These are phyloP conservation scores for Stigmatopora argus DNA, from an alignment of 2,113 vertebrate species.

Conservation along the genomic window DNA sequence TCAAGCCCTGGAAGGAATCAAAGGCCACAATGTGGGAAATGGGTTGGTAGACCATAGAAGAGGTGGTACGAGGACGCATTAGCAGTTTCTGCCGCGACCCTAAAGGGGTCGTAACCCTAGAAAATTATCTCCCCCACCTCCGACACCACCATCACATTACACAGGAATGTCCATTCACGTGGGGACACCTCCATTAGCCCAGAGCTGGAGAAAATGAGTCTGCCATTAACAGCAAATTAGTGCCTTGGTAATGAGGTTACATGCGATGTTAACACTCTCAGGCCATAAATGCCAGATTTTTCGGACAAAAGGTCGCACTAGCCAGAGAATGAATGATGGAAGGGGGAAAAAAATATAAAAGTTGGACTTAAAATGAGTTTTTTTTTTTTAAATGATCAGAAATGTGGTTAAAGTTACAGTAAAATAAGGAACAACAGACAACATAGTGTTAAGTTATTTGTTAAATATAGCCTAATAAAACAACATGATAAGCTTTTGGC, in stretches of 20 bases:
- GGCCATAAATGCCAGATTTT: constrained; percentile 36
- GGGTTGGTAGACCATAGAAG: constrained; percentile 34
- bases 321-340: too few relatives aligned
- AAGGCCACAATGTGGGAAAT: constrained; percentile 86
- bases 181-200: constrained; percentile 58
- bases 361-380: too few relatives aligned
- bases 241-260: constrained; percentile 69
- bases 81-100: constrained; percentile 51
- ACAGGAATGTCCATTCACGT: constrained; percentile 71
- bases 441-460: too few relatives aligned
- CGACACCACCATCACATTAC: constrained; percentile 58
- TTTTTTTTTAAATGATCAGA: too few relatives aligned
- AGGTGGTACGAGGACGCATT: constrained; percentile 45
- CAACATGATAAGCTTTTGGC: too few relatives aligned
- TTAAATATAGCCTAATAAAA: too few relatives aligned
- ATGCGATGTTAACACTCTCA: constrained; percentile 49
- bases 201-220: constrained; percentile 56
- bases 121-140: constrained; percentile 36
- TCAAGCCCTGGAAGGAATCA: constrained; percentile 84
- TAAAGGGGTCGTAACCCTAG: constrained; percentile 62
- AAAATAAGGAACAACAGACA: too few relatives aligned
- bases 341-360: too few relatives aligned
- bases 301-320: too few relatives aligned
- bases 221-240: constrained; percentile 73
- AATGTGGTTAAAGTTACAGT: too few relatives aligned